Conservation (phyloP, 2,797 vertebrate genomes). For the Karalla daura region DNA sequence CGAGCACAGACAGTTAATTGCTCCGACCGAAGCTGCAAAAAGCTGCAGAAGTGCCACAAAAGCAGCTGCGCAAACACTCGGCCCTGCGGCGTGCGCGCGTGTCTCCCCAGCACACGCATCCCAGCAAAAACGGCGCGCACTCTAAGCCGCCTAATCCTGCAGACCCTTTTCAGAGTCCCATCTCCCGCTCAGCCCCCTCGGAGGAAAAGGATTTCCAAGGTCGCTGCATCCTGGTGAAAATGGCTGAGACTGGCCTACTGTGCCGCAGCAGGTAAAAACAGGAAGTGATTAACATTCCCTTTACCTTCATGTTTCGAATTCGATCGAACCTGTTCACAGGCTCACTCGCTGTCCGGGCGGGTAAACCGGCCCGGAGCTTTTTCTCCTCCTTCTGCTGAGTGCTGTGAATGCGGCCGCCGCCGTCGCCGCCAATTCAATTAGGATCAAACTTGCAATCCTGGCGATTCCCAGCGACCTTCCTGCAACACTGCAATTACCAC, state of each 20-base stretch:
- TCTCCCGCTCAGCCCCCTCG: constrained; percentile 46
- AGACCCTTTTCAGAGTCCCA: constrained; percentile 41
- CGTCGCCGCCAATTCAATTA: constrained; percentile 63
- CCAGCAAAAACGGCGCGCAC: constrained; percentile 24
- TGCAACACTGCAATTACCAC: constrained; percentile 70
- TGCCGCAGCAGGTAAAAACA: constrained; percentile 57
- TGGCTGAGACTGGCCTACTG: constrained; percentile 39
- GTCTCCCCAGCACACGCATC: background rate
- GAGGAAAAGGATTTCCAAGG: constrained; percentile 55
- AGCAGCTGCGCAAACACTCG: constrained; percentile 8
- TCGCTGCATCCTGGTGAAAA: constrained; percentile 45
- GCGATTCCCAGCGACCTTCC: constrained; percentile 69
- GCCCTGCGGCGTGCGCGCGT: background rate
- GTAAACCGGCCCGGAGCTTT: constrained; percentile 46
- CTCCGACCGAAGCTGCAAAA: background rate
- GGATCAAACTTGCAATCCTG: constrained; percentile 65
- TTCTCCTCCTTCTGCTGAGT: constrained; percentile 49
- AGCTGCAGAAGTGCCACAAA: constrained; percentile 8
- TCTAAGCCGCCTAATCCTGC: constrained; percentile 45
- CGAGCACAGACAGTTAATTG: background rate
- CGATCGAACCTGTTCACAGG: too few relatives aligned
- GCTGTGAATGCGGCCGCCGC: constrained; percentile 51
- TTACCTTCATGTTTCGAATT: too few relatives aligned
- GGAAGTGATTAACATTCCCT: constrained; percentile 43
- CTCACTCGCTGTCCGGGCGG: too few relatives aligned